Percentiles rank a stretch among this genome's conserved stretches.
phyloP scores from a whole-genome alignment of 2,113 vertebrate species.

The Capra hircus region DNA sequence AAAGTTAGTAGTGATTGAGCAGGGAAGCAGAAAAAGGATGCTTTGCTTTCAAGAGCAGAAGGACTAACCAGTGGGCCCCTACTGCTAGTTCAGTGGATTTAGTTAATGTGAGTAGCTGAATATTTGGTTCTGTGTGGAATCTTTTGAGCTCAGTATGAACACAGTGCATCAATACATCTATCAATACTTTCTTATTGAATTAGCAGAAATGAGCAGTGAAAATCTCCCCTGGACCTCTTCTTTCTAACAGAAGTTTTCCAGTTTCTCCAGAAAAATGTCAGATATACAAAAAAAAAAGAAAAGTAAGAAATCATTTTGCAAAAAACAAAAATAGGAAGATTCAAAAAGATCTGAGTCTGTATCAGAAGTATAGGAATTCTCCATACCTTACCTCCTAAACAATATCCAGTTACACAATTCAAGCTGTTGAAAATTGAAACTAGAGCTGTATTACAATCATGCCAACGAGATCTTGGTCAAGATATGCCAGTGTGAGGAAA shows the following conservation, averaged over 20 bases:
- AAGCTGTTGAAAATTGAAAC: constrained; percentile 6
- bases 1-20: not conserved
- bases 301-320: not conserved
- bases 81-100: not conserved
- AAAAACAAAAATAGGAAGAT: not conserved
- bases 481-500: constrained; percentile 4
- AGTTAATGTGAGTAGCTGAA: not conserved
- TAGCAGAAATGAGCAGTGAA: constrained; percentile 4
- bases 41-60: not conserved
- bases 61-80: not conserved
- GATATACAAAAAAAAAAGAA: not conserved
- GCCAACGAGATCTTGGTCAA: not conserved
- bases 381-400: not conserved
- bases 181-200: not conserved
- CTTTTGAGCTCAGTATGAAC: not conserved
- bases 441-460: not conserved
- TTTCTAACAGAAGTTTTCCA: not conserved
- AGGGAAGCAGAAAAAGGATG: not conserved
- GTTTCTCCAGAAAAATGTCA: not conserved
- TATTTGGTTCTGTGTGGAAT: not conserved
- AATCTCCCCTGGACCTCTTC: not conserved
- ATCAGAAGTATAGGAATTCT: constrained; percentile 20
- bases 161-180: not conserved
- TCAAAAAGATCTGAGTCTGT: not conserved
- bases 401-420: not conserved